Base-by-base conservation (phyloP, 2,113 vertebrate species). In the Meleagris gallopavo region DNA sequence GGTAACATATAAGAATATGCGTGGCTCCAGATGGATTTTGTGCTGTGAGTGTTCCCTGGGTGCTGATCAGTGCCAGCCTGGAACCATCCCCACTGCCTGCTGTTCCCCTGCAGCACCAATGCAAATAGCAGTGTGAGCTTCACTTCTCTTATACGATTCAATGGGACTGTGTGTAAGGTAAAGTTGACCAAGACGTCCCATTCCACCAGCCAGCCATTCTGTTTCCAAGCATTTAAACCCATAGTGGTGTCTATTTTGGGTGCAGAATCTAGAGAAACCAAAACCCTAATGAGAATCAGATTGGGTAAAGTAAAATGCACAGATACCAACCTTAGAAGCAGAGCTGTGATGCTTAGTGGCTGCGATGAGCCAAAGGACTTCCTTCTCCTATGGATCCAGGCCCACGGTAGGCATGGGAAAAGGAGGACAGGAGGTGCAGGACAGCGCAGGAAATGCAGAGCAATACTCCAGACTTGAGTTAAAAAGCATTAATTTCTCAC, bases 371-470 rank as follows among this genome's bases (percentile, higher is more conserved):
- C 66, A 36, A 60, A 54, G 24, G 29, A 21, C 19, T 43, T 41
- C 65, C 43, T 38, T n/a, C 72, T 40, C 20, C 45, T 2, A 2
- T 3, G 1, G 72, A 21, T 20, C 57, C 27, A 24, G 22, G 36
- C 24, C 22, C 1, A 0, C 3, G 29, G 50, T 7, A 1, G 11
- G 36, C 57, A 43, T 1, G 1, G 34, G 18, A n/a, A 52, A 65
- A 69, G 21, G 25, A 17, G 50, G 13, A 29, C 52, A 3, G 9
- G 22, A 18, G 32, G 21, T 55, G 48, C 32, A 34, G 32, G n/a
- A 10, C 19, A 45, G 17, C 29, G 6, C 2, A 13, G 30, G 41
- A 18, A 43, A 65, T 6, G 8, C 13, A 24, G 58, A 21, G 34
- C 4, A 0, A 6, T 7, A 7, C 21, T 9, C 24, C 6, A 52